Evolutionary conservation across 2,797 vertebrate genomes (phyloP).

Genomic region (Cichlasoma orientale): DNA sequence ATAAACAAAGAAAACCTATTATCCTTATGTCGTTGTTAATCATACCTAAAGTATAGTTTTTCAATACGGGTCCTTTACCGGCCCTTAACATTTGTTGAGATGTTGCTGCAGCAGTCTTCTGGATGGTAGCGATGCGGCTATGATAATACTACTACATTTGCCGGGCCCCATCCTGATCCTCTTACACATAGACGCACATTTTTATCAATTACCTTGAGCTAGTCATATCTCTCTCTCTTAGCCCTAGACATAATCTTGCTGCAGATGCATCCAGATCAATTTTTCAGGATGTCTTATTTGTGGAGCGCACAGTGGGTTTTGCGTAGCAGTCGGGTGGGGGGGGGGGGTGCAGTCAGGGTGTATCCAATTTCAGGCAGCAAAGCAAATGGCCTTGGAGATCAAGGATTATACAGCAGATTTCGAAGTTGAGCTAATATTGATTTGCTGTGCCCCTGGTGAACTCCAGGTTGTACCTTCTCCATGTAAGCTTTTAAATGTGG

Average conservation of each 20-base stretch:
- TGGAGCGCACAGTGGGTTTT: slow-evolving; percentile 44
- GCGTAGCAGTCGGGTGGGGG: background rate
- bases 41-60: slow-evolving; percentile 24
- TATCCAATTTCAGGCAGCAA: slow-evolving; percentile 77
- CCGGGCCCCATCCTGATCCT: slow-evolving; percentile 19
- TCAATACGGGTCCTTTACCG: slow-evolving; percentile 26
- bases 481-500: slow-evolving; percentile 74
- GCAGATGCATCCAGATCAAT: slow-evolving; percentile 74
- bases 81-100: slow-evolving; percentile 32
- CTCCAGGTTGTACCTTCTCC: slow-evolving; percentile 58
- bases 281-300: slow-evolving; percentile 77
- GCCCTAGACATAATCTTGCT: slow-evolving; percentile 64
- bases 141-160: slow-evolving; percentile 34
- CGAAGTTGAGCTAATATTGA: slow-evolving; percentile 74
- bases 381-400: slow-evolving; percentile 79
- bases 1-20: slow-evolving; percentile 54
- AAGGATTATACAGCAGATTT: slow-evolving; percentile 80
- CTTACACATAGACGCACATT: slow-evolving; percentile 44
- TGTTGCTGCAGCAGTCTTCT: slow-evolving; percentile 33
- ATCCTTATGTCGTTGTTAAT: slow-evolving; percentile 39
- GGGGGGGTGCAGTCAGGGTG: slow-evolving; percentile 41
- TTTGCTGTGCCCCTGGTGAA: slow-evolving; percentile 67
- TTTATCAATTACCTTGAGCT: slow-evolving; percentile 71
- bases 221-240: slow-evolving; percentile 64
- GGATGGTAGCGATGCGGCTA: slow-evolving; percentile 30